Base-by-base conservation (phyloP, 2,888 invertebrate species). In the Hymenopus coronatus region DNA sequence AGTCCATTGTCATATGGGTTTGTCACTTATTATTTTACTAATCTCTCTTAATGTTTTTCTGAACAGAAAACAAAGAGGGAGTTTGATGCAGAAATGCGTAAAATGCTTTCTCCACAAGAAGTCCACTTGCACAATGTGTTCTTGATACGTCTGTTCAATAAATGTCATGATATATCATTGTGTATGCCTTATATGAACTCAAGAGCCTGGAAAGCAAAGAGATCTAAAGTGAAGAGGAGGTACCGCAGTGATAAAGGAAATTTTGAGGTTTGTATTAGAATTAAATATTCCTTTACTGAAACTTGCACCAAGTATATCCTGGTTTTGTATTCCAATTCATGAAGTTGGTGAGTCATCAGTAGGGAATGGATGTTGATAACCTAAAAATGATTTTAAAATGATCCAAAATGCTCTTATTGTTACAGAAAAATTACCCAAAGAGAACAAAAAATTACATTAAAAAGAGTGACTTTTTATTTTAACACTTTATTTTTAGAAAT, bases 121-220 rank as follows among this genome's bases (percentile, higher is more conserved):
- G 95, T 98, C 46, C 96, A 96, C 92, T 95, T 96, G 88, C 98
- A 98, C 93, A 98, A 98, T 93, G 96, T 96, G 92, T 98, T 98
- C 92, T 93, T 98, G 12, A 93, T 97, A 28, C 97, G 97, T 0
- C 94, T 98, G 83, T 94, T 97, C 81, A 96, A 96, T 91, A 97
- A 97, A 94, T 97, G 97, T 87, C 94, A 90, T 28, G 87, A 70
- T 25, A 70, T 70, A 70, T 70, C 54, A 3, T 2, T 70, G 25
- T 70, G 54, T 70, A 20, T 87, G 46, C 46, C 46, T 30, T 28
- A 33, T 33, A 28, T n/a, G 54, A 70, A 14, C 25, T 70, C 54
- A 20, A 70, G 83, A 83, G 15, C 15, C 6, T 83, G 83, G 83
- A 83, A 83, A 30, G 28, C 28, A 28, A 83, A 82, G 9, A 82